Conservation (phyloP, 2,797 vertebrate genomes). For the Leuciscus waleckii region DNA sequence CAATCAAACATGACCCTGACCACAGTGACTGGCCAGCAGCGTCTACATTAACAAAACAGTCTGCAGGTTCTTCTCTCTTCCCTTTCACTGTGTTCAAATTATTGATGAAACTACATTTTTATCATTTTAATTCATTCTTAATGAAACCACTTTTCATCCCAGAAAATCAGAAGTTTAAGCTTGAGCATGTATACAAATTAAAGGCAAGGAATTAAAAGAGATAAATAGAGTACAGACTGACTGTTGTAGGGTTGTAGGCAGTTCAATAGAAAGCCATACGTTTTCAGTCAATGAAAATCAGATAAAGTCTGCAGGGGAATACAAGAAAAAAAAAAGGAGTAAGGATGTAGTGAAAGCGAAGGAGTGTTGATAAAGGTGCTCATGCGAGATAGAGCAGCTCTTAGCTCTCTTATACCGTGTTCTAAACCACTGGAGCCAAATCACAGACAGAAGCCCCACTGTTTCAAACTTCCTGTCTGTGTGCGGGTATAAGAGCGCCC, state of each 20-base stretch:
- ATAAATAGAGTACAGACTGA: background rate
- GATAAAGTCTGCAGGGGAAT: background rate
- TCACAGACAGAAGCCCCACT: conserved; percentile 52
- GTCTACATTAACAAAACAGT: conserved; percentile 28
- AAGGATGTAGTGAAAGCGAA: conserved; percentile 19
- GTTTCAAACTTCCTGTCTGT: conserved; percentile 65
- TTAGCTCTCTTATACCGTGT: conserved; percentile 47
- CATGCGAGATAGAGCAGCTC: conserved; percentile 57
- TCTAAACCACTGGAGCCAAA: conserved; percentile 52
- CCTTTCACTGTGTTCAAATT: background rate
- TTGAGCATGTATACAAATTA: background rate
- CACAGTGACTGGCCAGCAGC: conserved; percentile 17
- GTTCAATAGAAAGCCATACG: background rate
- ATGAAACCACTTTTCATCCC: background rate
- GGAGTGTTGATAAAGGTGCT: conserved; percentile 58
- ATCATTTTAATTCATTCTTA: background rate
- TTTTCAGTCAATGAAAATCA: conserved; percentile 13
- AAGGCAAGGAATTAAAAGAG: background rate
- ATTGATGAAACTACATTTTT: background rate
- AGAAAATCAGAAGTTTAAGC: background rate
- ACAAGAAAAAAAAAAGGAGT: conserved; percentile 7
- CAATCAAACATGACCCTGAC: conserved; percentile 46
- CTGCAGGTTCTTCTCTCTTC: background rate
- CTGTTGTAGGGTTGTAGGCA: background rate
- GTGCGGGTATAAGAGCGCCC: conserved; percentile 42